Percentiles rank a stretch among this genome's conserved stretches.
These are phyloP conservation scores for Urosaurus nigricauda DNA, from an alignment of 2,797 vertebrate species.

Conservation along the genomic window DNA sequence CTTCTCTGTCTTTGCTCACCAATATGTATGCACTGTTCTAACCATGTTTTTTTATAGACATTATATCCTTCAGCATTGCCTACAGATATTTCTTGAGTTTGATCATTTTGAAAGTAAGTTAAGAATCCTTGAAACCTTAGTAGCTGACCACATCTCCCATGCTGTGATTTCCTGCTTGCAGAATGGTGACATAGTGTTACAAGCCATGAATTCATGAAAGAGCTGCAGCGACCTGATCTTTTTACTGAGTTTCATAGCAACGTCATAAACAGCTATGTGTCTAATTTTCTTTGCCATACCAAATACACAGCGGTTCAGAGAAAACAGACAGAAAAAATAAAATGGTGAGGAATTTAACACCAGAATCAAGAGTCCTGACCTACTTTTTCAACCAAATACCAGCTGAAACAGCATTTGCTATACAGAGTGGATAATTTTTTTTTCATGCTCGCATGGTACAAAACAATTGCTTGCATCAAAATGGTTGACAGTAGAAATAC, in stretches of 20 bases:
- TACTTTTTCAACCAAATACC: background rate
- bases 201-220: slow-evolving; percentile 14
- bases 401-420: background rate
- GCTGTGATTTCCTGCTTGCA: slow-evolving; percentile 1
- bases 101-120: background rate
- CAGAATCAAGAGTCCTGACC: background rate
- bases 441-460: background rate
- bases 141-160: background rate
- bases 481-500: slow-evolving; percentile 1
- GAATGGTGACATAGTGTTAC: background rate
- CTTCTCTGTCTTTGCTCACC: background rate
- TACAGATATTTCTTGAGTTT: background rate
- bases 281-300: background rate
- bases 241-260: slow-evolving; percentile 2
- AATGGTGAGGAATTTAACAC: slow-evolving; percentile 5
- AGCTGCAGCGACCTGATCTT: background rate
- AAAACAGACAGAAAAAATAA: slow-evolving; percentile 14
- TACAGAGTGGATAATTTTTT: background rate
- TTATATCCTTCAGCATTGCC: background rate
- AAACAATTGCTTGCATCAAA: background rate
- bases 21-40: background rate
- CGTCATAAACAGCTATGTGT: slow-evolving; percentile 4
- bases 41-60: background rate
- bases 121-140: background rate
- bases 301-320: background rate